Evolutionary conservation across 92 coral and sea anemone species (phyloP).

Genomic region (Muricea muricata): DNA sequence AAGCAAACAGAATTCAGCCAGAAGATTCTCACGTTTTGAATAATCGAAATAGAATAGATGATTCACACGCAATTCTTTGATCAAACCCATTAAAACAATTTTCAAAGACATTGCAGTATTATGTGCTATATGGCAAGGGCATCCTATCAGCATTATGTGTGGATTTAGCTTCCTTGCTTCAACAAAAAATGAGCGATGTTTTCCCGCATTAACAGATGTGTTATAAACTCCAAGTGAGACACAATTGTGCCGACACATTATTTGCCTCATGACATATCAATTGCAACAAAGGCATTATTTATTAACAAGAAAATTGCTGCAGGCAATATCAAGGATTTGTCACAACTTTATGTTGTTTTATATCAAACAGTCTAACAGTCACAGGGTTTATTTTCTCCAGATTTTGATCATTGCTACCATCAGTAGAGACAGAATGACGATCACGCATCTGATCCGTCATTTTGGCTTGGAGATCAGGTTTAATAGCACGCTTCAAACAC

Average conservation of each 20-base stretch:
- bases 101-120: slow-evolving; percentile 15
- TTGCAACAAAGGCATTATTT: background rate
- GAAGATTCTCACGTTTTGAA: slow-evolving; percentile 23
- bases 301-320: background rate
- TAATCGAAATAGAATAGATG: slow-evolving; percentile 20
- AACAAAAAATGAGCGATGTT: background rate
- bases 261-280: background rate
- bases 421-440: background rate
- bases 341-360: slow-evolving; percentile 1
- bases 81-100: background rate
- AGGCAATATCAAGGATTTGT: background rate
- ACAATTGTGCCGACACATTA: no score
- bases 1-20: no score
- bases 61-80: slow-evolving; percentile 32
- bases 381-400: slow-evolving; percentile 22
- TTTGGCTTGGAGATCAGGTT: no score
- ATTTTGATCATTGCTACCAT: no score
- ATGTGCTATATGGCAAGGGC: slow-evolving; percentile 13
- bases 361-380: slow-evolving; percentile 32
- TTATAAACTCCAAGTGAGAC: background rate
- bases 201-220: background rate
- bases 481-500: no score
- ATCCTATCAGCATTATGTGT: no score
- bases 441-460: no score
- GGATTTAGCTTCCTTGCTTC: background rate